These are phyloP conservation scores for Halotydeus destructor DNA, from an alignment of 1,140 invertebrate species.

Conservation along the genomic window DNA sequence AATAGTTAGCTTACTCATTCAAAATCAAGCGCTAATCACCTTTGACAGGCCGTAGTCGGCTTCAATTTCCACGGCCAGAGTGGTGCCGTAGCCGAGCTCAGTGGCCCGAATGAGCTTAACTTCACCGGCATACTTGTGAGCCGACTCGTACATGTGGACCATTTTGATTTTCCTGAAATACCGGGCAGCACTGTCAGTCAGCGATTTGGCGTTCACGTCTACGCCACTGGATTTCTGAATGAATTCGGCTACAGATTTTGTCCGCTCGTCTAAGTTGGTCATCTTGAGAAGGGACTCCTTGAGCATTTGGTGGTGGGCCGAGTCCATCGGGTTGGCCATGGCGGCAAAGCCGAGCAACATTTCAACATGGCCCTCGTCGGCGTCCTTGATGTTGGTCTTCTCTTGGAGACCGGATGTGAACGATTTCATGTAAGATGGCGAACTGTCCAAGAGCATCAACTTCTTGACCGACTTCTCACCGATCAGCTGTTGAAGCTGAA, in stretches of 20 bases:
- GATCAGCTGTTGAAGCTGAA: constrained; percentile 43
- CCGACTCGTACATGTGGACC: constrained; percentile 46
- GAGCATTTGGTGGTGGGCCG: constrained; percentile 40
- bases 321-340: constrained; percentile 56
- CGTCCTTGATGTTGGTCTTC: constrained; percentile 22
- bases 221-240: constrained; percentile 22
- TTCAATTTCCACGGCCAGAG: not conserved
- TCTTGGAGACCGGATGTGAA: constrained; percentile 38
- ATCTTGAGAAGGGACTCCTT: constrained; percentile 32
- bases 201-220: constrained; percentile 25
- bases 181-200: constrained; percentile 38
- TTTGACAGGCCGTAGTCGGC: not conserved
- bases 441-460: constrained; percentile 58
- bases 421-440: constrained; percentile 32
- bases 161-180: constrained; percentile 54
- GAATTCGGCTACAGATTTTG: constrained; percentile 23
- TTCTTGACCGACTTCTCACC: too few relatives aligned
- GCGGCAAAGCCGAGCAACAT: constrained; percentile 38
- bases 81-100: constrained; percentile 29
- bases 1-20: not conserved
- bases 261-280: constrained; percentile 21
- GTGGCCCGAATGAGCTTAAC: constrained; percentile 54
- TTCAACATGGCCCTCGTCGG: constrained; percentile 34
- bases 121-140: constrained; percentile 37
- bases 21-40: not conserved